Evolutionary conservation across 2,113 vertebrate genomes (phyloP).

Genomic region (Rhynchopsitta pachyrhyncha): DNA sequence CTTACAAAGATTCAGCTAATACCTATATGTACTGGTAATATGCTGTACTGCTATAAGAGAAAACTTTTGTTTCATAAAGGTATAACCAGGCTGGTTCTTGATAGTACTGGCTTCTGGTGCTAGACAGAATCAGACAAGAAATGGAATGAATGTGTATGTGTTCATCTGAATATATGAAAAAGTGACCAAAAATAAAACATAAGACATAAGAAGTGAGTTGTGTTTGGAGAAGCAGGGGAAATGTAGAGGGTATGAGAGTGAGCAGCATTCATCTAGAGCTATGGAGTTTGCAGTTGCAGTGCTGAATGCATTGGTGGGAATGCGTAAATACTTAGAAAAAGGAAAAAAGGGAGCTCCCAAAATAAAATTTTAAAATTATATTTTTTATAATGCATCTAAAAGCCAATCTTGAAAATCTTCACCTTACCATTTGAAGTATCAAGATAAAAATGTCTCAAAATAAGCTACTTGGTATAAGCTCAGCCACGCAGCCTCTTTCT

Average conservation of each 20-base stretch:
- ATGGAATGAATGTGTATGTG: not conserved
- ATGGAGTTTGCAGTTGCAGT: not conserved
- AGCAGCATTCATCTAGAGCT: not conserved
- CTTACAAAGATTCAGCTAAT: not conserved
- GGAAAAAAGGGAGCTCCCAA: not conserved
- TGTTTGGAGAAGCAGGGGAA: not conserved
- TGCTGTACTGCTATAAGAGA: rapidly evolving
- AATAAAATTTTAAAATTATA: not conserved
- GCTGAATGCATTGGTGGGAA: not conserved
- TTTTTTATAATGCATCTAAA: not conserved
- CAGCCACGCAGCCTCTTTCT: no score
- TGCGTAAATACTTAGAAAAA: not conserved
- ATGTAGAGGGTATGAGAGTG: not conserved
- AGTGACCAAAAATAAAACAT: not conserved
- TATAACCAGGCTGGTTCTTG: not conserved
- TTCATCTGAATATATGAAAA: not conserved
- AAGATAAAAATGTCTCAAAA: not conserved
- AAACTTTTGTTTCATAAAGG: not conserved
- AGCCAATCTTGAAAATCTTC: not conserved
- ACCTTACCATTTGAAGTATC: not conserved
- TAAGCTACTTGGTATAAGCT: not conserved
- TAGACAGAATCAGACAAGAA: not conserved
- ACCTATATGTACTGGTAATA: not conserved
- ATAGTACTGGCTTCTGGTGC: not conserved
- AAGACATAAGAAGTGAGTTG: not conserved